Base-by-base conservation (phyloP, 2,797 vertebrate species). In the Gorsachius magnificus region DNA sequence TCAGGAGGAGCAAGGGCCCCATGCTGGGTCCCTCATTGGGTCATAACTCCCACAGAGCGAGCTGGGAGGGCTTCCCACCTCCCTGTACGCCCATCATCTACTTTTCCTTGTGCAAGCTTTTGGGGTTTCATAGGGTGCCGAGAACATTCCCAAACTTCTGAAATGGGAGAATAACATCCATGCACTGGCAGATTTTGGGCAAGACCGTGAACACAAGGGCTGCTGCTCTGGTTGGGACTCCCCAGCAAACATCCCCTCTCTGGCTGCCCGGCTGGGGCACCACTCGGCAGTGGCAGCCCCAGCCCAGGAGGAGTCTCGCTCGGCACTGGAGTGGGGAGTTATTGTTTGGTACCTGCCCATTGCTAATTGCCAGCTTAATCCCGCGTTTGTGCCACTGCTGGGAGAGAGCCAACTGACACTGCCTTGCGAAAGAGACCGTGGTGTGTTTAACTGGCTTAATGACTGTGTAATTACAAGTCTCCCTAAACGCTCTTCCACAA, bases 381-480 rank as follows among this genome's bases (percentile, higher is more conserved):
- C 78, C 1, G 3, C 8, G 5, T 88, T 93, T 92, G 81, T 96
- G 91, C 72, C 53, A 13, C 82, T 58, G 81, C 70, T 89, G 89
- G 92, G 70, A 63, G 36, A 58, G 29, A 93, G 93, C 91, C 83
- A 86, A 58, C 43, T 76, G 68, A 90, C 81, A 45, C 64, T 10
- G 26, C 10, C 0, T 57, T 94, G 90, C 94, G 87, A 82, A 92
- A 92, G 90, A 89, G 82, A 85, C 71, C 5, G 4, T 20, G 88
- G 60, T 90, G 72, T 60, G 88, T 90, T 98, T 95, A 89, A 70
- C 90, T 12, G n/a, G 66, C 69, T 92, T 96, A 94, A 97, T 90
- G 83, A 89, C 93, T 77, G n/a, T 41, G 53, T 87, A 83, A 93
- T 97, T 96, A 95, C 21, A 56, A 83, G 89, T 85, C 93, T 97